Evolutionary conservation across 2,113 vertebrate genomes (phyloP).

Genomic region (Xenopus borealis): DNA sequence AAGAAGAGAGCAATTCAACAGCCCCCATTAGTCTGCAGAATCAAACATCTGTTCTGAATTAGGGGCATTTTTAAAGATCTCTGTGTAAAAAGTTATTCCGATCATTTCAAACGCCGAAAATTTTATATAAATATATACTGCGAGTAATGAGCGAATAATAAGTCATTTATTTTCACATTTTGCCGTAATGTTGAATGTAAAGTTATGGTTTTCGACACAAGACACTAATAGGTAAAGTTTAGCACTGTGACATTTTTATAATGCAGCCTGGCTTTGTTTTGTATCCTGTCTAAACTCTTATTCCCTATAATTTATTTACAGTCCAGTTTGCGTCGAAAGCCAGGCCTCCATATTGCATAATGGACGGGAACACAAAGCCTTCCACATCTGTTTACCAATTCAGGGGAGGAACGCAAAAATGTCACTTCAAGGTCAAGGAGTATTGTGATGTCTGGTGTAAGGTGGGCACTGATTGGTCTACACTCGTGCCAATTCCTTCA

Average conservation of each 20-base stretch:
- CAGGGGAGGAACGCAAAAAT: background rate
- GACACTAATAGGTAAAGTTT: conserved; percentile 41
- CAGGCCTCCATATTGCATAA: background rate
- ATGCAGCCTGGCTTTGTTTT: conserved; percentile 5
- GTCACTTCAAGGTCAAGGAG: background rate
- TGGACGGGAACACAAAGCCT: background rate
- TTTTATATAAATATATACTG: conserved; percentile 31
- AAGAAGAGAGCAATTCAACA: conserved; percentile 35
- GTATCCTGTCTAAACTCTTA: conserved; percentile 12
- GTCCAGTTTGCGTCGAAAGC: conserved; percentile 5
- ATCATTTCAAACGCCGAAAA: conserved; percentile 15
- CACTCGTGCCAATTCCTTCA: background rate
- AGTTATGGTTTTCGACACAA: conserved; percentile 39
- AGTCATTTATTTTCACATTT: conserved; percentile 40
- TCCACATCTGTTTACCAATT: background rate
- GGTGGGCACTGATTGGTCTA: background rate
- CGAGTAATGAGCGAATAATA: conserved; percentile 39
- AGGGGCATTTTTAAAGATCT: conserved; percentile 40
- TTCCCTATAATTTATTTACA: conserved; percentile 28
- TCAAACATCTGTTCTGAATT: conserved; percentile 43
- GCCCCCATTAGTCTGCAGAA: conserved; percentile 35
- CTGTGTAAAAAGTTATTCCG: conserved; percentile 26
- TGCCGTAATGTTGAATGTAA: conserved; percentile 34
- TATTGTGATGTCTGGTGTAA: conserved; percentile 6
- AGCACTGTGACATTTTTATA: conserved; percentile 29